Conservation (phyloP, 2,888 invertebrate species). For the Eupithecia pulchellata region DNA sequence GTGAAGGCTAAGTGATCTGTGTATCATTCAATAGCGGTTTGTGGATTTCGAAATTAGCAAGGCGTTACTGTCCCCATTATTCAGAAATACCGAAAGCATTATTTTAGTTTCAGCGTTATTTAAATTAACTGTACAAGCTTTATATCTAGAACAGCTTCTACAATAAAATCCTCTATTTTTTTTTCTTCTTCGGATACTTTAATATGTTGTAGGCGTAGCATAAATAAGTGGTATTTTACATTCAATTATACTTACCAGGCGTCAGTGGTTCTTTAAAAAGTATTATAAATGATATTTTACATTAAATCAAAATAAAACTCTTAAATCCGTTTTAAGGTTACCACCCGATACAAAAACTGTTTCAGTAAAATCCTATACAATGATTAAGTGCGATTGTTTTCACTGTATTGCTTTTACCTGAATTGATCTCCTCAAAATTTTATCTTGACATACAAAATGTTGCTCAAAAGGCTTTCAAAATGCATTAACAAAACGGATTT, state of each 20-base stretch:
- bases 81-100: slow-evolving; percentile 58
- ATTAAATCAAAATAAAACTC: background rate
- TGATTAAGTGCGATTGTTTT: background rate
- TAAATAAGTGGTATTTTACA: background rate
- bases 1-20: slow-evolving; percentile 42
- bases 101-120: slow-evolving; percentile 40
- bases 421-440: background rate
- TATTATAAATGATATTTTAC: slow-evolving; percentile 20
- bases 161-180: slow-evolving; percentile 15
- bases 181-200: background rate
- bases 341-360: background rate
- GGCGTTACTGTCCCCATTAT: slow-evolving; percentile 68
- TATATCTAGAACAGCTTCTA: slow-evolving; percentile 16
- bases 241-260: slow-evolving; percentile 22
- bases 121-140: slow-evolving; percentile 39
- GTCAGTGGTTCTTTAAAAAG: slow-evolving; percentile 25
- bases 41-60: slow-evolving; percentile 36
- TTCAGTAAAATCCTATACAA: background rate
- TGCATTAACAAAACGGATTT: background rate
- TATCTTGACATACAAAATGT: background rate
- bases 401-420: background rate
- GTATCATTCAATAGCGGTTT: slow-evolving; percentile 37
- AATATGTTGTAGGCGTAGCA: slow-evolving; percentile 5
- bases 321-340: background rate
- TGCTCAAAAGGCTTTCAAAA: background rate